Base-by-base conservation (phyloP, 2,888 invertebrate species). In the Quadroppia sp. region DNA sequence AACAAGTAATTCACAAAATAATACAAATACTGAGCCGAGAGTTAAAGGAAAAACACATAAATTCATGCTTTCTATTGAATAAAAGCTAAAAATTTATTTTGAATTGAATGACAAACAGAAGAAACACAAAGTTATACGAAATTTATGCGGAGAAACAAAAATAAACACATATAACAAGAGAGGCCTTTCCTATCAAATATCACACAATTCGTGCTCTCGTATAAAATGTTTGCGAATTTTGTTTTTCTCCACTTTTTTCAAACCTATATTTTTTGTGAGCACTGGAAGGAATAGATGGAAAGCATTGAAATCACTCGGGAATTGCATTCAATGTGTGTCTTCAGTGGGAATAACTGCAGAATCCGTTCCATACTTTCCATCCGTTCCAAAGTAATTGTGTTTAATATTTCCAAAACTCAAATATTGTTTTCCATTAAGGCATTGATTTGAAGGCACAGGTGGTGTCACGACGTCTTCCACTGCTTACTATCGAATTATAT, bases 201-300 rank as follows among this genome's bases (percentile, higher is more conserved):
- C 67, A 67, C 20, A 67, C 67, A 2, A 67, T 42, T 67, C 67
- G 67, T 67, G 67, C 40, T 67, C 42, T 20, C 11, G 40, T 36
- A 36, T 40, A 67, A 67, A 40, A 67, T 42, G 23, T 23, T n/a
- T 25, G 40, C 40, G 13, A 36, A 67, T 42, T 11, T 67, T 67
- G 42, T 67, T 67, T 67, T 67, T 67, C 40, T 67, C 20, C 9
- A 67, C 42, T 36, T 67, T 67, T 61, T 61, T 61, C 61, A 67
- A 67, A 67, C 40, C 67, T 67, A 67, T 67, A 67, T 20, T 40
- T 40, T 42, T 32, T 32, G 59, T 17, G 32, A 36, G 36, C 9
- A 36, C 9, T 36, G 36, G 36, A 36, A 36, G 36, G 6, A 36
- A 7, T 36, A 9, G 36, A 36, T 36, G 50, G 50, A 4, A 50